Percentiles rank a stretch among this genome's conserved stretches.
These are phyloP conservation scores for Ceratotherium simum DNA, from an alignment of 2,113 vertebrate species.

Conservation along the genomic window DNA sequence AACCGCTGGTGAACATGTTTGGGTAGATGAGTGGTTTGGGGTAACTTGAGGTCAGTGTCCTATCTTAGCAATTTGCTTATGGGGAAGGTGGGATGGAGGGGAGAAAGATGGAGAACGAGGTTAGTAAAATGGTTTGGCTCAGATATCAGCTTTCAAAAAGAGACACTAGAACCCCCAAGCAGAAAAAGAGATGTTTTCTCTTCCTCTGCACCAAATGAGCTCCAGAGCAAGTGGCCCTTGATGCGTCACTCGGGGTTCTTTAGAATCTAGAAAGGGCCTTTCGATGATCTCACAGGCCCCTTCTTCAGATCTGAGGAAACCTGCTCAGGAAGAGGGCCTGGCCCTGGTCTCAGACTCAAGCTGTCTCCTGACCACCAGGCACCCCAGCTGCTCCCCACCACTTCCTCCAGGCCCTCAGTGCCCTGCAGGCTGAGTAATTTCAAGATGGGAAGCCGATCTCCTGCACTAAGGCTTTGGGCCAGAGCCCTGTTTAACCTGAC, in stretches of 20 bases:
- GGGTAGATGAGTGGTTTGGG: background rate
- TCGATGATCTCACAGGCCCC: background rate
- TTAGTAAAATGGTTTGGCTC: background rate
- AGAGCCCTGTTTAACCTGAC: fast-evolving
- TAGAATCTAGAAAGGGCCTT: background rate
- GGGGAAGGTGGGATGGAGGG: background rate
- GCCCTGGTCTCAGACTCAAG: background rate
- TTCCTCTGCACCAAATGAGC: background rate
- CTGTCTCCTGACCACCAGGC: fast-evolving
- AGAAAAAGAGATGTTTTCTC: background rate
- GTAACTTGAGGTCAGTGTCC: background rate
- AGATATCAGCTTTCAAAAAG: background rate
- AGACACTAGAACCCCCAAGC: background rate
- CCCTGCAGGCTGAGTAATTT: background rate
- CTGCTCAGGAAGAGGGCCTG: background rate
- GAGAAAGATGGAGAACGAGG: too few species aligned
- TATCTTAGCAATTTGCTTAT: background rate
- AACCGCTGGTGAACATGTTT: too few species aligned
- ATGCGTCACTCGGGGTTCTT: background rate
- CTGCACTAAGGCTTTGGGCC: background rate
- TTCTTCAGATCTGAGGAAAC: background rate
- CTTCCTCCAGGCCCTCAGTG: fast-evolving
- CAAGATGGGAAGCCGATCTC: background rate
- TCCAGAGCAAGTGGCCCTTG: background rate
- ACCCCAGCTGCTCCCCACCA: background rate